Percentiles rank a stretch among this genome's conserved stretches.
phyloP scores from a whole-genome alignment of 2,888 invertebrate genomes.

The Calliphora vomitoria region DNA sequence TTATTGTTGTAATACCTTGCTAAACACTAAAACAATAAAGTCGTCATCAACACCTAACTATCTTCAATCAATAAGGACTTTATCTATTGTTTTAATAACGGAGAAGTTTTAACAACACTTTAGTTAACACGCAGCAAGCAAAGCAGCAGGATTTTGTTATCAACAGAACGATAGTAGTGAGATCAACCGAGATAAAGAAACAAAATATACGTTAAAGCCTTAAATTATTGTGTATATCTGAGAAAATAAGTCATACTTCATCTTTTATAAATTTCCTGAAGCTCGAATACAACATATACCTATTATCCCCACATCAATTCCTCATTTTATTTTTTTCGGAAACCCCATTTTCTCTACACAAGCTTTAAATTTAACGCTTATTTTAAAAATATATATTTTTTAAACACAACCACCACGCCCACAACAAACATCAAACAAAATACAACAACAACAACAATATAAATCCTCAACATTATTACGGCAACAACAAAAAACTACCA shows the following conservation, averaged over 20 bases:
- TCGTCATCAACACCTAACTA: slow-evolving; percentile 16
- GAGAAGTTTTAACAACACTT: slow-evolving; percentile 65
- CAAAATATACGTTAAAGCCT: slow-evolving; percentile 69
- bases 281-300: slow-evolving; percentile 75
- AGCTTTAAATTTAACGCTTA: slow-evolving; percentile 63
- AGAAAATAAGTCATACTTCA: slow-evolving; percentile 54
- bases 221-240: slow-evolving; percentile 67
- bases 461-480: slow-evolving; percentile 70
- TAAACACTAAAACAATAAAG: slow-evolving; percentile 29
- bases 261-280: slow-evolving; percentile 64
- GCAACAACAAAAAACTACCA: slow-evolving; percentile 78
- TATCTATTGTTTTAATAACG: slow-evolving; percentile 30
- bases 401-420: slow-evolving; percentile 74
- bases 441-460: slow-evolving; percentile 60
- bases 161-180: slow-evolving; percentile 43
- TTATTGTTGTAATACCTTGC: slow-evolving; percentile 52
- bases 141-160: slow-evolving; percentile 56
- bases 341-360: slow-evolving; percentile 54
- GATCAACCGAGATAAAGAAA: slow-evolving; percentile 45
- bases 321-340: slow-evolving; percentile 74
- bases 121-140: slow-evolving; percentile 75
- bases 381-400: slow-evolving; percentile 59
- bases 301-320: slow-evolving; percentile 77
- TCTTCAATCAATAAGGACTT: slow-evolving; percentile 23
- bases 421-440: slow-evolving; percentile 71